Base-by-base conservation (phyloP, 1,140 invertebrate species). In the Aradophagus sp. region DNA sequence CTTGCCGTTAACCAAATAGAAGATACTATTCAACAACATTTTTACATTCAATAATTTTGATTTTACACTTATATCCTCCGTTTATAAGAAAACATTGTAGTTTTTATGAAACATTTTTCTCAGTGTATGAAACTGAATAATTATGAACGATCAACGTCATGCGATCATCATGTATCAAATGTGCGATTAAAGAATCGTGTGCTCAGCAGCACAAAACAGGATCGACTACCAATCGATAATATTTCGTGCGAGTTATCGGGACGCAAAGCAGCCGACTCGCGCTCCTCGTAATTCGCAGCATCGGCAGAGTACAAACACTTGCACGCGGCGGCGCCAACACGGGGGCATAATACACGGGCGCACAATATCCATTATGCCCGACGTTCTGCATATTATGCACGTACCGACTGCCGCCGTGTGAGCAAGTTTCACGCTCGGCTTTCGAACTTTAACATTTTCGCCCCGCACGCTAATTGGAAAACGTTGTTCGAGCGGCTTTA, bases 161-260 rank as follows among this genome's bases (percentile, higher is more conserved):
- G n/a, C n/a, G n/a, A n/a, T n/a, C n/a, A n/a, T 23, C 15, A 1
- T 17, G 11, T 15, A 12, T 34, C 31, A 14, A 4, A 39, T 19
- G 8, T 19, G 8, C 15, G 16, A 20, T 19, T 29, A 1, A 19
- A 19, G 20, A 23, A 23, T 8, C 20, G 8, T 8, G 20, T 23
- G 20, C 20, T 23, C 20, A 8, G 20, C 20, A 23, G 4, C 20
- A 23, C 20, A 8, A 23, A 23, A 23, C n/a, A 29, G 26, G 20
- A 10, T 34, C 17, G 34, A 23, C 48, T 15, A 45, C 47, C 32
- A 39, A 67, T 67, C 63, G 36, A 61, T 61, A 68, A 55, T 55
- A 58, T 67, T 61, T 55, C 42, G 41, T 47, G 48, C 15, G 48
- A 55, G 48, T 68, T 68, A 68, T 68, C 65, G 55, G 29, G 65